Evolutionary conservation across 2,113 vertebrate genomes (phyloP).

Genomic region (Arothron firmamentum): DNA sequence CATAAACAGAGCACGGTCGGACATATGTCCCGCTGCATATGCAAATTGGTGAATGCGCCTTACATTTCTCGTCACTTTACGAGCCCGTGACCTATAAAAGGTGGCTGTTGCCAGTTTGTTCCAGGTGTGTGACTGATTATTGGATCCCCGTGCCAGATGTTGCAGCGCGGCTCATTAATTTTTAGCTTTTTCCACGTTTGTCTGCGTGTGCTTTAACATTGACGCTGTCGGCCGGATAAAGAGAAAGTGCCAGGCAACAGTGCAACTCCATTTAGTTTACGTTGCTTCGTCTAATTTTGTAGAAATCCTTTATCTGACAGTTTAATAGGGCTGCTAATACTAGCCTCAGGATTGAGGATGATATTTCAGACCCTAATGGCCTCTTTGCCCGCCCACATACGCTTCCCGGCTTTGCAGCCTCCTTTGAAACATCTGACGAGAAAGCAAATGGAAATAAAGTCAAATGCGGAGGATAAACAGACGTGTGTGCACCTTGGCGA

Average conservation of each 20-base stretch:
- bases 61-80: too few species aligned
- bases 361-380: not conserved
- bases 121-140: constrained; percentile 16
- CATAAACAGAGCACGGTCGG: too few species aligned
- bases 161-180: constrained; percentile 1
- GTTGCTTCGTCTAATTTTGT: constrained; percentile 1
- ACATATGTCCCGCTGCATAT: too few species aligned
- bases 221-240: constrained; percentile 6
- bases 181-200: not conserved
- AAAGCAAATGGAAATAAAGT: not conserved
- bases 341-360: not conserved
- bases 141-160: constrained; percentile 6
- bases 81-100: constrained; percentile 1
- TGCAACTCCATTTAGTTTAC: not conserved
- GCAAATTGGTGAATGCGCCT: too few species aligned
- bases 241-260: not conserved
- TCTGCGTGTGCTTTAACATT: too few species aligned
- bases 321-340: not conserved
- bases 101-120: not conserved
- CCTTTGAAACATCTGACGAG: not conserved
- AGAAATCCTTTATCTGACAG: not conserved
- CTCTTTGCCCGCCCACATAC: not conserved
- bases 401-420: not conserved
- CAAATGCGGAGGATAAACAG: not conserved
- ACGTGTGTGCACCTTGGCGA: constrained; percentile 80